Conservation (phyloP, 2,113 vertebrate species). For the Mustela nigripes region DNA sequence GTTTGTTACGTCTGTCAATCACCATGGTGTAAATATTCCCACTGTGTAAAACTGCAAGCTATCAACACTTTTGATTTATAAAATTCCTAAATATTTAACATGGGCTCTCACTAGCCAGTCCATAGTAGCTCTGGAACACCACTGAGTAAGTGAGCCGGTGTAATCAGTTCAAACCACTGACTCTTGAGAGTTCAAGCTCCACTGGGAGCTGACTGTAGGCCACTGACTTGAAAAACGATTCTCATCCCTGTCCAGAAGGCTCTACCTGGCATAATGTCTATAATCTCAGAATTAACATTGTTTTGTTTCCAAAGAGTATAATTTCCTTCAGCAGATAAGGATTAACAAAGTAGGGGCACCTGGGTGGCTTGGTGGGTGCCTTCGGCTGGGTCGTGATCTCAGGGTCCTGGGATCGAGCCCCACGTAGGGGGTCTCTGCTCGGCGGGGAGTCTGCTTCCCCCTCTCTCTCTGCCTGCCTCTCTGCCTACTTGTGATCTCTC, state of each 20-base stretch:
- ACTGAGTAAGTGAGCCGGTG: not conserved
- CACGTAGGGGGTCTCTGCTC: too few relatives aligned
- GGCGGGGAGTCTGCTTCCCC: too few relatives aligned
- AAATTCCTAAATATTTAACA: not conserved
- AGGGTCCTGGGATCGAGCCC: too few relatives aligned
- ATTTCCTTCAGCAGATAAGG: constrained; percentile 46
- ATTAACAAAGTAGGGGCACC: not conserved
- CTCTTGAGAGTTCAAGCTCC: not conserved
- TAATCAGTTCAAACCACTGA: not conserved
- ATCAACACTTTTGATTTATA: not conserved
- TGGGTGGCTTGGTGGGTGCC: too few relatives aligned
- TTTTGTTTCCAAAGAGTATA: constrained; percentile 52
- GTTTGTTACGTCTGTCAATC: not conserved
- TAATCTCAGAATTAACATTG: not conserved
- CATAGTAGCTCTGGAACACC: not conserved
- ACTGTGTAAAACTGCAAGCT: not conserved
- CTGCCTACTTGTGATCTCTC: too few relatives aligned
- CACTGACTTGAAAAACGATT: constrained; percentile 70
- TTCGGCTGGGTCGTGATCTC: too few relatives aligned
- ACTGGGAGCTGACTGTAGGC: not conserved
- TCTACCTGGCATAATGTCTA: not conserved
- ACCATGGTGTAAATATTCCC: not conserved
- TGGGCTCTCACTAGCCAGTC: not conserved
- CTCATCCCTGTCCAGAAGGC: constrained; percentile 33
- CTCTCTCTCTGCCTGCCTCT: too few relatives aligned